A percentile compares a stretch with the other conserved stretches of the same genome.
Conservation (phyloP, 2,113 vertebrate species). For the Pristiophorus japonicus region DNA sequence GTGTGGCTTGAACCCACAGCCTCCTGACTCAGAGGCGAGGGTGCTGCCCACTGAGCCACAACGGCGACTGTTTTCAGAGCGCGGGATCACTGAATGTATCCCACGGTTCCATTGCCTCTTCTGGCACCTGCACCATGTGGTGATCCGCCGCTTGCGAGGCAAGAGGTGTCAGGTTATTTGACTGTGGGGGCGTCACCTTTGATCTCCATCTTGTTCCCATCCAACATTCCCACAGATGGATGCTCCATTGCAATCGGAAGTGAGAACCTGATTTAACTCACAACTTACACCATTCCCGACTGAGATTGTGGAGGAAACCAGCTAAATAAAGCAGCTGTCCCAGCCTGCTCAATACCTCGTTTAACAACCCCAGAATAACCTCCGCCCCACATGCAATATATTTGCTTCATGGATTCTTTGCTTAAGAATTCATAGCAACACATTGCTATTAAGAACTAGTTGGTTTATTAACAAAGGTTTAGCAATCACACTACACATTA, state of each 20-base stretch:
- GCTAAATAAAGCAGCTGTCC: not conserved
- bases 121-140: not conserved
- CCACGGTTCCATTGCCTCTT: not conserved
- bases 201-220: not conserved
- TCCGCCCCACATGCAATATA: too few relatives aligned
- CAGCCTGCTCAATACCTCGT: not conserved
- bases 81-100: not conserved
- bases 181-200: not conserved
- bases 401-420: too few relatives aligned
- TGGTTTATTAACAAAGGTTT: too few relatives aligned
- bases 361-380: not conserved
- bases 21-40: too few relatives aligned
- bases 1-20: too few relatives aligned
- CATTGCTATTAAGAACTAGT: too few relatives aligned
- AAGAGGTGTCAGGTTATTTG: not conserved
- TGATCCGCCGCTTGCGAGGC: not conserved
- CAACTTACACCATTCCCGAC: not conserved
- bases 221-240: not conserved
- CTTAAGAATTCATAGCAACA: too few relatives aligned
- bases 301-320: not conserved
- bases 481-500: too few relatives aligned
- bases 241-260: not conserved
- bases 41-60: too few relatives aligned
- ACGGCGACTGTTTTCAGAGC: too few relatives aligned
- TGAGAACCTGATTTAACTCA: not conserved